A percentile compares a stretch with the other conserved stretches of the same genome.
Conservation (phyloP, 2,797 vertebrate species). For the Channa striata region DNA sequence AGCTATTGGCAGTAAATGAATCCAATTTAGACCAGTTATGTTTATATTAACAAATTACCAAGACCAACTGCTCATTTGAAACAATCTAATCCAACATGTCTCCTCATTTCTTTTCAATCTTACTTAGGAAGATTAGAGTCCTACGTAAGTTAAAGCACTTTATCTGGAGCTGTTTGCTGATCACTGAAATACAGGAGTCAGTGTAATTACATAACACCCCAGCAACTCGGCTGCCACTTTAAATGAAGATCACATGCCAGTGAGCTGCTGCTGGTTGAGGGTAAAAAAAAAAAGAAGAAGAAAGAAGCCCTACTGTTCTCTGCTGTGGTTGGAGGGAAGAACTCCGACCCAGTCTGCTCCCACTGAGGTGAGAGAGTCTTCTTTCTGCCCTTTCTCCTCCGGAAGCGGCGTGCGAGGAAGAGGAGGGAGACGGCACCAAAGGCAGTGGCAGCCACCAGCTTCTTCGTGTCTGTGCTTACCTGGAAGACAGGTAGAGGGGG, state of each 20-base stretch:
- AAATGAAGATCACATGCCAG: background rate
- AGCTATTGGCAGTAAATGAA: background rate
- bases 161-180: conserved; percentile 29
- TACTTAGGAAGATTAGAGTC: conserved; percentile 9
- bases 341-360: conserved; percentile 87
- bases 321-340: conserved; percentile 77
- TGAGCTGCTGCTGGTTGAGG: background rate
- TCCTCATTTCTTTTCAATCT: conserved; percentile 27
- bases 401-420: conserved; percentile 93
- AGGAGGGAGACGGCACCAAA: conserved; percentile 91
- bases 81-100: conserved; percentile 9
- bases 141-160: conserved; percentile 19
- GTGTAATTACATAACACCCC: conserved; percentile 30
- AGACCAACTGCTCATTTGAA: conserved; percentile 11
- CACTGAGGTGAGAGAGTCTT: conserved; percentile 80
- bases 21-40: background rate
- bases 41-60: no score
- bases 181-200: conserved; percentile 8
- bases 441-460: conserved; percentile 89
- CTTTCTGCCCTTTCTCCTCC: conserved; percentile 91
- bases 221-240: background rate
- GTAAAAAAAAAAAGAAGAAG: background rate
- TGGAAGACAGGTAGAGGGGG: conserved; percentile 63
- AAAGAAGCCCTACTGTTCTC: conserved; percentile 83
- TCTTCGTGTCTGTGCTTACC: conserved; percentile 91